A percentile compares a stretch with the other conserved stretches of the same genome.
Conservation (phyloP, 2,888 invertebrate species). For the Idaea aversata region DNA sequence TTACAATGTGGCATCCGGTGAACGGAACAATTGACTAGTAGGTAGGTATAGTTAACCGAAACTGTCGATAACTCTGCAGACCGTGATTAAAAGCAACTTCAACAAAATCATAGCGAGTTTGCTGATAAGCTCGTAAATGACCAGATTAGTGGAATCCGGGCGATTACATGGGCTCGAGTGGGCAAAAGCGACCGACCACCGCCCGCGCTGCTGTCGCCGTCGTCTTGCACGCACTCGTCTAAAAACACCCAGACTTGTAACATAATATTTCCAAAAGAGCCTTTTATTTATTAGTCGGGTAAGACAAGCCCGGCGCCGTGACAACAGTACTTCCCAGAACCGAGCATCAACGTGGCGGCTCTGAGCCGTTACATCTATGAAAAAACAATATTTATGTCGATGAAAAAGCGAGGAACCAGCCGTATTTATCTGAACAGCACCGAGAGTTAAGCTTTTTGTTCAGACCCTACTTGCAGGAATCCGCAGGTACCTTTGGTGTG, state of each 20-base stretch:
- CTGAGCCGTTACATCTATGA: slow-evolving; percentile 73
- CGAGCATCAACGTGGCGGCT: slow-evolving; percentile 65
- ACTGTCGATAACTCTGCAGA: slow-evolving; percentile 45
- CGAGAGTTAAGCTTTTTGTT: slow-evolving; percentile 73
- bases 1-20: slow-evolving; percentile 59
- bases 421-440: slow-evolving; percentile 70
- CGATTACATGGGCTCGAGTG: slow-evolving; percentile 61
- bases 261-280: slow-evolving; percentile 78
- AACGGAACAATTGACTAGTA: slow-evolving; percentile 50
- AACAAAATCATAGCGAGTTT: slow-evolving; percentile 5
- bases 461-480: slow-evolving; percentile 69
- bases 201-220: slow-evolving; percentile 28
- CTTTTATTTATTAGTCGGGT: slow-evolving; percentile 76
- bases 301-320: slow-evolving; percentile 69
- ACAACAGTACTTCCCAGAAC: slow-evolving; percentile 73
- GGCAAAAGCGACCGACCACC: slow-evolving; percentile 59
- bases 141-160: slow-evolving; percentile 47
- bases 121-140: slow-evolving; percentile 20
- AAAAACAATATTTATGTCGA: slow-evolving; percentile 79
- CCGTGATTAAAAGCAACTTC: slow-evolving; percentile 24
- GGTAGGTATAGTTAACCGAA: slow-evolving; percentile 24
- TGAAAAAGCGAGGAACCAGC: slow-evolving; percentile 71
- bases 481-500: slow-evolving; percentile 62
- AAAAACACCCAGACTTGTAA: slow-evolving; percentile 73
- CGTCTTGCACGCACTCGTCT: slow-evolving; percentile 52